Evolutionary conservation across 2,797 vertebrate genomes (phyloP).

Genomic region (Gallinago stenura): DNA sequence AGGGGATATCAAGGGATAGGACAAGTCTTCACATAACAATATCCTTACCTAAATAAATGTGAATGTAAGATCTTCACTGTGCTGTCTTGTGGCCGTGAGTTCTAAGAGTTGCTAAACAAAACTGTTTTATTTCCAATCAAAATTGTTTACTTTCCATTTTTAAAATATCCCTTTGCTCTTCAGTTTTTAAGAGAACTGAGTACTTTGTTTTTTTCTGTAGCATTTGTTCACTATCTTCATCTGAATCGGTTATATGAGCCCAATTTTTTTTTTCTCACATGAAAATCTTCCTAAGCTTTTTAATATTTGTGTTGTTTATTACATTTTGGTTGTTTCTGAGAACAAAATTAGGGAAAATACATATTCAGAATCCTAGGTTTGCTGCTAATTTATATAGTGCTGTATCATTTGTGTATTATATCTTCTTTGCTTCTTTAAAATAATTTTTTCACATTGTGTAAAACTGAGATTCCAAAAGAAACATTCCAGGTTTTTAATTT

Average conservation of each 20-base stretch:
- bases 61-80: neutral
- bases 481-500: neutral
- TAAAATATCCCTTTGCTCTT: neutral
- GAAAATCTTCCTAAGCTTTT: neutral
- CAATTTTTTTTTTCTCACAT: neutral
- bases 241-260: neutral
- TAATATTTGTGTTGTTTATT: neutral
- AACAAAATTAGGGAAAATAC: neutral
- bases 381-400: neutral
- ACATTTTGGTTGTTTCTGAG: neutral
- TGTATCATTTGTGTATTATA: accelerated
- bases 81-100: neutral
- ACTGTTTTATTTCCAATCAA: neutral
- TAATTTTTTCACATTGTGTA: neutral
- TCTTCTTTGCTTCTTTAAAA: neutral
- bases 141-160: neutral
- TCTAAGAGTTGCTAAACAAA: neutral
- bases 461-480: neutral
- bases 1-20: neutral
- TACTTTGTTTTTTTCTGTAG: neutral
- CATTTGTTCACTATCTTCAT: neutral
- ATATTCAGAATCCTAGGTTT: neutral
- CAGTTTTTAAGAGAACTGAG: neutral
- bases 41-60: neutral
- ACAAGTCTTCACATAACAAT: neutral